Conservation (phyloP, 2,113 vertebrate genomes). For the Prinia subflava region DNA sequence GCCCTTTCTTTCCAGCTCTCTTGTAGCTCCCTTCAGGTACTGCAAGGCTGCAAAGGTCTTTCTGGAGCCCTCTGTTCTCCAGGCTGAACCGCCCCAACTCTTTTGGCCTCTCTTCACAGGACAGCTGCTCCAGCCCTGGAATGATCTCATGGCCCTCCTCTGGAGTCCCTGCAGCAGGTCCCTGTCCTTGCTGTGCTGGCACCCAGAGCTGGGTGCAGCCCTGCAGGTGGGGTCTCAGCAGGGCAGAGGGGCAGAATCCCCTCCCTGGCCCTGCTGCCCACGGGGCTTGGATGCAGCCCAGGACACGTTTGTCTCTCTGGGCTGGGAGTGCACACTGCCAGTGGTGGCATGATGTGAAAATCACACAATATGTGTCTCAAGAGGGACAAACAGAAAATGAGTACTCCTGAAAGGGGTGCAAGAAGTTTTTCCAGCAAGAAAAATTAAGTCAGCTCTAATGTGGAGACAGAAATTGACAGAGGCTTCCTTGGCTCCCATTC, state of each 20-base stretch:
- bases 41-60: background rate
- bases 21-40: background rate
- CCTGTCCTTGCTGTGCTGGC: background rate
- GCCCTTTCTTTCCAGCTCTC: background rate
- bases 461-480: background rate
- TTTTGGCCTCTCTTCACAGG: background rate
- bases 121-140: background rate
- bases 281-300: background rate
- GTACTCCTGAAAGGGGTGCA: background rate
- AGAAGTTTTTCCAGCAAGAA: background rate
- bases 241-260: background rate
- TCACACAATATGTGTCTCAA: background rate
- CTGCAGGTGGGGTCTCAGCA: background rate
- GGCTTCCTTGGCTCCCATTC: background rate
- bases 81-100: background rate
- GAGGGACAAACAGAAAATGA: background rate
- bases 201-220: background rate
- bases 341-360: accelerated
- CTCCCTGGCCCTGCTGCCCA: background rate
- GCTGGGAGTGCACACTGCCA: background rate
- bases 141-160: background rate
- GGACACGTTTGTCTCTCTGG: accelerated
- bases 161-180: background rate
- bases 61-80: background rate
- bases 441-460: background rate